These are phyloP conservation scores for Pachymerium ferrugineum DNA, from an alignment of 2,888 invertebrate species.

Conservation along the genomic window DNA sequence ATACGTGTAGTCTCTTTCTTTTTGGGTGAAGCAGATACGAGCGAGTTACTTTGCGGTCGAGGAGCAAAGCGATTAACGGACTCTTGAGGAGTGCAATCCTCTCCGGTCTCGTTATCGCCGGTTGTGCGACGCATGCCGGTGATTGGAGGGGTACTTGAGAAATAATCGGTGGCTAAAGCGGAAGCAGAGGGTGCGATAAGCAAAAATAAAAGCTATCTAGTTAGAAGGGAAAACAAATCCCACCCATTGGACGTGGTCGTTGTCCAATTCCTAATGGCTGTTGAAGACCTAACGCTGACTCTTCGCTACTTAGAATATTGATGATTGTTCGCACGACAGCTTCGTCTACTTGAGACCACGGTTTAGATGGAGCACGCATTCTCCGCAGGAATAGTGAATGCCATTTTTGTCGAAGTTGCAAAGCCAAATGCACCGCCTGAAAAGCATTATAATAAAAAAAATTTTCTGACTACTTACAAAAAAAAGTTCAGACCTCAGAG, in stretches of 20 bases:
- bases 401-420: conserved; percentile 66
- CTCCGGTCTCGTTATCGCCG: conserved; percentile 23
- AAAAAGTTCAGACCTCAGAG: conserved; percentile 52
- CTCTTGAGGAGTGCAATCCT: conserved; percentile 27
- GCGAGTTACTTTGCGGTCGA: conserved; percentile 28
- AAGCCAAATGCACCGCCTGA: conserved; percentile 56
- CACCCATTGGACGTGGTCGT: conserved; percentile 61
- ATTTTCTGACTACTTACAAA: not conserved
- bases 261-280: conserved; percentile 71
- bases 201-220: not conserved
- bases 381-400: conserved; percentile 61
- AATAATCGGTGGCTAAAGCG: conserved; percentile 35
- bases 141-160: conserved; percentile 30
- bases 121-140: conserved; percentile 8
- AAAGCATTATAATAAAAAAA: not conserved
- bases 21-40: conserved; percentile 19
- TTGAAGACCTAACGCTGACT: conserved; percentile 61
- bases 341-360: conserved; percentile 57
- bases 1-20: conserved; percentile 28
- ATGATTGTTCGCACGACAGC: conserved; percentile 62
- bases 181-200: conserved; percentile 10
- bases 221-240: not conserved
- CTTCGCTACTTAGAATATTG: conserved; percentile 64
- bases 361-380: conserved; percentile 50
- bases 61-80: conserved; percentile 33